Base-by-base conservation (phyloP, 2,888 invertebrate genomes). In the Coleophora flavipennella region DNA sequence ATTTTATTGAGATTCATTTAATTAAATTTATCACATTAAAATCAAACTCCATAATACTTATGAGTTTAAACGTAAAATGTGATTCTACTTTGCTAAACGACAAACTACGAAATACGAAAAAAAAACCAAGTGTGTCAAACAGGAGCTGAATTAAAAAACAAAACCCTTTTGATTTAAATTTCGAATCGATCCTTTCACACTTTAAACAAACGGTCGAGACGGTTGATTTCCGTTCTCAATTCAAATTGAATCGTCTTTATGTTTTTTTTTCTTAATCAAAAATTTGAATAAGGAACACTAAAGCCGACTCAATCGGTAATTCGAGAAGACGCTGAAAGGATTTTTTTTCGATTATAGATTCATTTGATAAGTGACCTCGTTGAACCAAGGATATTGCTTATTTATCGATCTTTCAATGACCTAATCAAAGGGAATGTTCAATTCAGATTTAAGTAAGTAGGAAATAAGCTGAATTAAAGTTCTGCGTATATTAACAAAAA, bases 171-270 rank as follows among this genome's bases (percentile, higher is more conserved):
- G 33, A 43, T 41, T 44, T 41, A 36, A 61, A 67, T 59, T 70
- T 65, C 68, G 70, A 79, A 83, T 83, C 83, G 76, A 83, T 81
- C 75, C 75, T 72, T 78, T 83, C 81, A 83, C 83, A 84, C 83
- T 83, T 83, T 53, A 69, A 69, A 78, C 80, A 77, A 80, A 71
- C 67, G 66, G 56, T 57, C 65, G 62, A 67, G 83, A 78, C 83
- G 80, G 79, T 77, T 81, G 76, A 78, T 81, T 84, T 83, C 83
- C 83, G 84, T 73, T 81, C 80, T 72, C 72, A 72, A 80, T 76
- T 81, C 76, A 74, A 76, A 80, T 69, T 68, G 70, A 67, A 70
- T 65, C 71, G 65, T 73, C 71, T 70, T 74, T 69, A 70, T 66
- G 56, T 73, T 4, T 20, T 20, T 70, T 69, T 64, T 70, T 71